Percentiles rank a stretch among this genome's conserved stretches.
Evolutionary conservation across 1,140 invertebrate species (phyloP).

Genomic region (Bombus polaris): DNA sequence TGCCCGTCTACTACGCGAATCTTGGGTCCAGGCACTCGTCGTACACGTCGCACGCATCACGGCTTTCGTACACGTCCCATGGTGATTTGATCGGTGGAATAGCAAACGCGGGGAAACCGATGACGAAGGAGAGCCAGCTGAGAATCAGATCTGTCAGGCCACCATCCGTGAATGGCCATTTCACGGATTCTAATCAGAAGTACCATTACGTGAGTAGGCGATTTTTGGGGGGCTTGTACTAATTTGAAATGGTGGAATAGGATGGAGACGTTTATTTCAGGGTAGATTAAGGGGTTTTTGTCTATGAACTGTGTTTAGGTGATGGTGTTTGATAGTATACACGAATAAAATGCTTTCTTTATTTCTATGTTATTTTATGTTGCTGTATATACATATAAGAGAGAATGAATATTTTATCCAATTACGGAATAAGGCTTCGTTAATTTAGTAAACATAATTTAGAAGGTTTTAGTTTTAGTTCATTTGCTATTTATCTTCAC

Average conservation of each 20-base stretch:
- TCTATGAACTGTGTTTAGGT: no score
- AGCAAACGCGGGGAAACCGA: conserved; percentile 85
- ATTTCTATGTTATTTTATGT: no score
- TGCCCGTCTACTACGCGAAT: conserved; percentile 93
- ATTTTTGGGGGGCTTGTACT: background rate
- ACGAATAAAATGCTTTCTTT: no score
- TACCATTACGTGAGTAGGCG: conserved; percentile 87
- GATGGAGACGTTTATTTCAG: no score
- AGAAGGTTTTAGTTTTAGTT: background rate
- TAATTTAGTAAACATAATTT: background rate
- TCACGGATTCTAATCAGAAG: conserved; percentile 87
- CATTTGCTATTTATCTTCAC: no score
- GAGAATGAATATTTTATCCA: no score
- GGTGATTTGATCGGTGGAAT: conserved; percentile 90
- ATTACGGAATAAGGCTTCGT: background rate
- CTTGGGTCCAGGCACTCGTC: conserved; percentile 95
- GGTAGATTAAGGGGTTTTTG: no score
- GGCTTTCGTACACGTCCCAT: conserved; percentile 96
- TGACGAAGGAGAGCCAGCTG: conserved; percentile 93
- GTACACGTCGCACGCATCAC: conserved; percentile 96
- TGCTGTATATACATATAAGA: no score
- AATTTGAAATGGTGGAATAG: background rate
- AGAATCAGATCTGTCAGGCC: conserved; percentile 88
- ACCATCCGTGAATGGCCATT: conserved; percentile 84
- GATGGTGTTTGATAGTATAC: no score